phyloP scores from a whole-genome alignment of 2,113 vertebrate genomes.

The Pollimyrus isidori region DNA sequence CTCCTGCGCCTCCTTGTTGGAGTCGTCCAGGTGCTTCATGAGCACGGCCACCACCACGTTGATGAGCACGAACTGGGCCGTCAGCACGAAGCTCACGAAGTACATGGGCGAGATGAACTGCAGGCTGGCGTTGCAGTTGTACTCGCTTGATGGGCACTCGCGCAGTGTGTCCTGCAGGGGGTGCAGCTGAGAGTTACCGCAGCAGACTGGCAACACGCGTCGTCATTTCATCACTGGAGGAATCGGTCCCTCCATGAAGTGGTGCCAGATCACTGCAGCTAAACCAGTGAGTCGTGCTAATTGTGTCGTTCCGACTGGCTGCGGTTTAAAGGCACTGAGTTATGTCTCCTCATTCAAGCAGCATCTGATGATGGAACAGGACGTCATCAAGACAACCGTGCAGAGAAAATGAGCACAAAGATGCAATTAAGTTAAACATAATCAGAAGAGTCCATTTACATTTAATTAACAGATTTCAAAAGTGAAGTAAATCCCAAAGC shows the following conservation, averaged over 20 bases:
- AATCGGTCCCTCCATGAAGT: not conserved
- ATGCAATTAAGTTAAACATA: not conserved
- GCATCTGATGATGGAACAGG: not conserved
- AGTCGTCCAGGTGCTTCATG: slow-evolving; percentile 98
- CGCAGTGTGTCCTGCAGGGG: slow-evolving; percentile 81
- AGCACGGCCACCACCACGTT: slow-evolving; percentile 99
- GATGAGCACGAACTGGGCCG: slow-evolving; percentile 98
- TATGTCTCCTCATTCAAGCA: not conserved
- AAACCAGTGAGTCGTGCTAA: not conserved
- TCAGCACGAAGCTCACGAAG: slow-evolving; percentile 99
- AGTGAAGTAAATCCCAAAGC: not conserved
- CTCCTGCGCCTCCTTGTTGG: slow-evolving; percentile 98
- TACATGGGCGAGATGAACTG: slow-evolving; percentile 91
- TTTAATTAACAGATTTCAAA: not conserved
- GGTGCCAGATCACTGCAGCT: not conserved
- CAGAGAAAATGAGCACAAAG: not conserved
- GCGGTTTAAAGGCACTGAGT: not conserved
- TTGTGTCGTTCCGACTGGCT: not conserved
- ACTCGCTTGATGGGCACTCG: slow-evolving; percentile 87
- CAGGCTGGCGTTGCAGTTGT: slow-evolving; percentile 88
- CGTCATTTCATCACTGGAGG: not conserved
- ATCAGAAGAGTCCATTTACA: not conserved
- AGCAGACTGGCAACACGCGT: not conserved
- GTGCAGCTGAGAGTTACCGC: not conserved
- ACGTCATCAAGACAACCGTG: not conserved